phyloP scores from a whole-genome alignment of 2,888 invertebrate genomes.

The Volucella bombylans region DNA sequence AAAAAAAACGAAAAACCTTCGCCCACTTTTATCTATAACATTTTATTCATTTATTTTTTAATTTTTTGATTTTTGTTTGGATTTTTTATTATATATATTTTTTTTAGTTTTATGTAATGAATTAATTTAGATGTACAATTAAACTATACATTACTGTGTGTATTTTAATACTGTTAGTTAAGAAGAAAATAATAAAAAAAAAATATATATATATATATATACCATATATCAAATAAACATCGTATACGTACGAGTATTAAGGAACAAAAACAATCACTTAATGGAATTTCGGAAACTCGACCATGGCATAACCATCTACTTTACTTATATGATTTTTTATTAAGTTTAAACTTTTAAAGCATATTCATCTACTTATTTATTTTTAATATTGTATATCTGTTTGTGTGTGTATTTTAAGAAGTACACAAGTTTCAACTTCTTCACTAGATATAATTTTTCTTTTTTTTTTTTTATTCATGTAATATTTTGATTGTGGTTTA shows the following conservation, averaged over 20 bases:
- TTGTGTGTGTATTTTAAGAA: conserved; percentile 12
- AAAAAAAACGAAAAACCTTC: not conserved
- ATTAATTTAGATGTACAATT: conserved; percentile 48
- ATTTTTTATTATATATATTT: conserved; percentile 7
- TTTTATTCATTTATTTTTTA: conserved; percentile 32
- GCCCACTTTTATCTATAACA: conserved; percentile 20
- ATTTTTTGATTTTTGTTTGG: not conserved
- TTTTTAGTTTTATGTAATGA: conserved; percentile 38
- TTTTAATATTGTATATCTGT: not conserved
- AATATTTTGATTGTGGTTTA: not conserved
- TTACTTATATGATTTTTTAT: not conserved
- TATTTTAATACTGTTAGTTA: conserved; percentile 35
- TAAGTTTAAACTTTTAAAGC: conserved; percentile 12
- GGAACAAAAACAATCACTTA: conserved; percentile 62
- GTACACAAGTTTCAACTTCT: conserved; percentile 6
- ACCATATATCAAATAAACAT: conserved; percentile 4
- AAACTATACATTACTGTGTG: conserved; percentile 47
- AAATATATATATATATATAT: too few species aligned
- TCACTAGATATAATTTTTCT: conserved; percentile 36
- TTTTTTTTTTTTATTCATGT: not conserved
- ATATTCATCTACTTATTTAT: conserved; percentile 16
- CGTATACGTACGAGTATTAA: conserved; percentile 52
- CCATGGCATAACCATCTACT: conserved; percentile 3
- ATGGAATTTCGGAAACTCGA: conserved; percentile 25
- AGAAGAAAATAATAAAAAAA: conserved; percentile 8